These are phyloP conservation scores for Miniopterus natalensis DNA, from an alignment of 2,113 vertebrate genomes.

Conservation along the genomic window DNA sequence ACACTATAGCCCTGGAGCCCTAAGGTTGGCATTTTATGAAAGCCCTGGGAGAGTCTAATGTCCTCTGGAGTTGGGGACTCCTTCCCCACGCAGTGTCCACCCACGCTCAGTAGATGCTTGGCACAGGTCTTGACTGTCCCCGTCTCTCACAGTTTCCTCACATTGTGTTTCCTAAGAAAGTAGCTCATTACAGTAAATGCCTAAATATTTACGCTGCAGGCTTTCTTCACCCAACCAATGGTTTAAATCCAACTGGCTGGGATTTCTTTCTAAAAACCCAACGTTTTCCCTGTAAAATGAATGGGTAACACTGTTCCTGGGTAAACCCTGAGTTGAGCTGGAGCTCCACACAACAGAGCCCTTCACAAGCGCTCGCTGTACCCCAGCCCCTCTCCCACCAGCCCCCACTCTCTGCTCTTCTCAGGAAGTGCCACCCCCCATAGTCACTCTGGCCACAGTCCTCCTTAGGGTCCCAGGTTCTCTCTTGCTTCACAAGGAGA, in stretches of 20 bases:
- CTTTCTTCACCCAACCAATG: background rate
- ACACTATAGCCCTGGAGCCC: background rate
- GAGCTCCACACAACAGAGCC: background rate
- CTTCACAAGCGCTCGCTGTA: rapidly evolving
- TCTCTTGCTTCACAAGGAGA: background rate
- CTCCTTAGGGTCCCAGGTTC: background rate
- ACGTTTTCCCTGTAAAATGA: background rate
- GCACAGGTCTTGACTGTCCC: rapidly evolving
- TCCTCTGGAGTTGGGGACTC: background rate
- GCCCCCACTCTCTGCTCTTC: background rate
- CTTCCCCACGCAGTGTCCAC: rapidly evolving
- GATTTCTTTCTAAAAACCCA: background rate
- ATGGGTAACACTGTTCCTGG: background rate
- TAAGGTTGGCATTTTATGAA: background rate
- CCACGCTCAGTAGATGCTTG: background rate
- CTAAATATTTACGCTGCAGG: background rate
- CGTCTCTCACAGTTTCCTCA: background rate
- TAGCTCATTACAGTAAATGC: background rate
- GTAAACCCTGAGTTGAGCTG: background rate
- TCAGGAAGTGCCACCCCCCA: background rate
- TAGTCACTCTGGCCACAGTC: background rate
- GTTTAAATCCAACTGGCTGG: background rate
- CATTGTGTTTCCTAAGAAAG: background rate
- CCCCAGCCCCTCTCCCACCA: rapidly evolving
- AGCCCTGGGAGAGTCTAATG: too few relatives aligned